These are phyloP conservation scores for Choloepus hoffmanni DNA, from an alignment of 2,113 vertebrate species.

Conservation along the genomic window DNA sequence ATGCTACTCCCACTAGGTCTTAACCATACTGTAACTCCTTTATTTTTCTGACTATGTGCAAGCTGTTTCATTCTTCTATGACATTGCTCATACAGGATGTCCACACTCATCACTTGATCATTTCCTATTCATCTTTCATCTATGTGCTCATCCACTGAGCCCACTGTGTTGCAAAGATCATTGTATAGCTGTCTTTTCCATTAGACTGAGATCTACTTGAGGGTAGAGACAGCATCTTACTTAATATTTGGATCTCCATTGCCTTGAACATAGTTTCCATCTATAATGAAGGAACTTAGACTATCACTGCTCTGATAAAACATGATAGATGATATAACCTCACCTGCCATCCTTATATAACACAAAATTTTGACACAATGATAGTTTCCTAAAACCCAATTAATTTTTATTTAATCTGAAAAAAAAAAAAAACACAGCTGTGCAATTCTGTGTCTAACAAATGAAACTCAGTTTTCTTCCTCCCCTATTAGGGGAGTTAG, in stretches of 20 bases:
- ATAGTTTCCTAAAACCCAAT: conserved; percentile 6
- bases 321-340: neutral
- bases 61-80: neutral
- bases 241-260: conserved; percentile 45
- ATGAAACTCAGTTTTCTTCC: neutral
- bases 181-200: neutral
- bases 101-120: neutral
- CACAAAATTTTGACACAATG: neutral
- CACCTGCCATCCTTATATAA: neutral
- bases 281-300: conserved; percentile 48
- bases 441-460: neutral
- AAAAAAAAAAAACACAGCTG: neutral
- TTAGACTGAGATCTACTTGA: conserved; percentile 16
- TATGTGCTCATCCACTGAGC: neutral
- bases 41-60: neutral
- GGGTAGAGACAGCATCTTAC: conserved; percentile 65
- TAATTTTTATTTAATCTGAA: conserved; percentile 3
- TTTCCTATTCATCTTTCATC: conserved; percentile 2
- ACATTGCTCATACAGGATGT: neutral
- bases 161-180: neutral
- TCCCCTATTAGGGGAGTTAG: neutral
- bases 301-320: neutral
- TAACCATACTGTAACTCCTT: neutral
- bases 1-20: neutral
- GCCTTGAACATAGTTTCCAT: neutral